Evolutionary conservation across 2,113 vertebrate species (phyloP).

Genomic region (Amazona vittata): DNA sequence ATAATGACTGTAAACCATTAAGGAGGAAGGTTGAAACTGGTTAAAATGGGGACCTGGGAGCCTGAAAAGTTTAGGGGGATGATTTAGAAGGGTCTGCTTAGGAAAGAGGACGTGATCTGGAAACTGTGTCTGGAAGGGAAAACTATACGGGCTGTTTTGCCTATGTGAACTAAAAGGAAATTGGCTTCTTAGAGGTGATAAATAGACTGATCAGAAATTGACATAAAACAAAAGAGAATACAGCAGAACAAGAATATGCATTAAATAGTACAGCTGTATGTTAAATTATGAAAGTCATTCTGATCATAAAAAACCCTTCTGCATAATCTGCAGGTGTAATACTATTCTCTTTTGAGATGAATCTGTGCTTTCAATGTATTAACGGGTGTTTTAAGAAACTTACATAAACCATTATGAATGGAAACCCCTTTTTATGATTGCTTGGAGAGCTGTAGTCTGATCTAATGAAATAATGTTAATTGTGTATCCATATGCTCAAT

Average conservation of each 20-base stretch:
- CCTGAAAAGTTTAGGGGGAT: not conserved
- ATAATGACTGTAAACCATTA: not conserved
- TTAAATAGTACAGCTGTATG: not conserved
- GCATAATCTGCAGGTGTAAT: not conserved
- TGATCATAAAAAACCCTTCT: not conserved
- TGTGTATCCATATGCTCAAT: slow-evolving; percentile 76
- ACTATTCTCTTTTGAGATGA: not conserved
- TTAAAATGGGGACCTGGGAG: not conserved
- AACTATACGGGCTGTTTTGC: not conserved
- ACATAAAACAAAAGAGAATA: not conserved
- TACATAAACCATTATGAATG: slow-evolving; percentile 37
- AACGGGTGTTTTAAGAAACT: slow-evolving; percentile 51
- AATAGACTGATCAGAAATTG: not conserved
- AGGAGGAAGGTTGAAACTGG: not conserved
- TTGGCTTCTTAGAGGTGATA: not conserved
- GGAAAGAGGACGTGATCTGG: not conserved
- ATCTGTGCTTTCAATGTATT: slow-evolving; percentile 51
- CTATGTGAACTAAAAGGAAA: not conserved
- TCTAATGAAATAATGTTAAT: slow-evolving; percentile 80
- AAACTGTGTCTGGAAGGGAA: not conserved
- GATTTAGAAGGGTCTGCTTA: not conserved
- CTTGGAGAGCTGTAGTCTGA: slow-evolving; percentile 54
- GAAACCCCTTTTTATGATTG: slow-evolving; percentile 52
- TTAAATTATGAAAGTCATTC: not conserved
- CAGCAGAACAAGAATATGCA: not conserved